Percentiles rank a stretch among this genome's conserved stretches.
phyloP scores from a whole-genome alignment of 2,113 vertebrate genomes.

The Chaenogobius annularis region DNA sequence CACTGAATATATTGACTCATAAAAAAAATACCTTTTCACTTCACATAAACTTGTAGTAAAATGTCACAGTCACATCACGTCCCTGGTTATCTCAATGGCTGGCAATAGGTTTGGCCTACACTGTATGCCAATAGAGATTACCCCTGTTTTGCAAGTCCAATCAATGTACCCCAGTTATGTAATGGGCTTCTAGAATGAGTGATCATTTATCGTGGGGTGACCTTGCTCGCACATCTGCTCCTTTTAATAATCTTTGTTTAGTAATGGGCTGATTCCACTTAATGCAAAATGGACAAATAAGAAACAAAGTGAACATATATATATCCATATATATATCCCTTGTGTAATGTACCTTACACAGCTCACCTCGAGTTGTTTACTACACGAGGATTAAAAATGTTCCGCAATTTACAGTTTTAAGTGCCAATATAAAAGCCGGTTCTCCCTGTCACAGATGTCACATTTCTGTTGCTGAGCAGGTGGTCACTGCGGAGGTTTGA shows the following conservation, averaged over 20 bases:
- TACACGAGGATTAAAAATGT: background rate
- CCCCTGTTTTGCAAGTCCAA: constrained; percentile 45
- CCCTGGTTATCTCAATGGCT: background rate
- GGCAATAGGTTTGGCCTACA: constrained; percentile 24
- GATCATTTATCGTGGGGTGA: constrained; percentile 1
- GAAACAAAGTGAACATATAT: too few relatives aligned
- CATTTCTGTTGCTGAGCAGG: constrained; percentile 25
- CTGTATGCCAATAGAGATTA: constrained; percentile 43
- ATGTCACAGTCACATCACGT: constrained; percentile 38
- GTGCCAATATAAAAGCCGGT: background rate
- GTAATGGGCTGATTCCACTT: too few relatives aligned
- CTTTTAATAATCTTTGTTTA: background rate
- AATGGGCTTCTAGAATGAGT: constrained; percentile 32
- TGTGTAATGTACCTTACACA: background rate
- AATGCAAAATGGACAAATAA: too few relatives aligned
- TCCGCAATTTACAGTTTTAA: background rate
- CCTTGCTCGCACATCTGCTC: too few relatives aligned
- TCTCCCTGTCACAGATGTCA: background rate
- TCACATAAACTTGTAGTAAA: background rate
- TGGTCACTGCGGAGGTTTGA: constrained; percentile 26
- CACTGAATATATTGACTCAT: background rate
- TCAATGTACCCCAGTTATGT: constrained; percentile 29
- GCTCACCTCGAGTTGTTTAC: background rate
- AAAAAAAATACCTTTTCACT: background rate
- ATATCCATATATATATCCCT: too few relatives aligned